phyloP scores from a whole-genome alignment of 2,888 invertebrate species.

The Drosophila monieri region DNA sequence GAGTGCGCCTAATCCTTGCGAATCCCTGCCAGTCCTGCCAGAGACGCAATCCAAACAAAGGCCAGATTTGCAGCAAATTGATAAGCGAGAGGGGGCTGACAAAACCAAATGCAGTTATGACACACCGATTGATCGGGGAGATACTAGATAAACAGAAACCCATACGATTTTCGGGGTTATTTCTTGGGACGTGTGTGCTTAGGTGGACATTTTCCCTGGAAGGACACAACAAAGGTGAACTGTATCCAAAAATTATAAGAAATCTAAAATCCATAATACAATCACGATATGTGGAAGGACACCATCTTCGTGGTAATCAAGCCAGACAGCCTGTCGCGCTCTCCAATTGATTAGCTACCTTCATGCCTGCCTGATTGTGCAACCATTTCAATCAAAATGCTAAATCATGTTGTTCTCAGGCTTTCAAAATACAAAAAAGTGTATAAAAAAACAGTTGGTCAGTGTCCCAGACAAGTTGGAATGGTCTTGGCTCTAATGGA shows the following conservation, averaged over 20 bases:
- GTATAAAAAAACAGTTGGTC: slow-evolving; percentile 58
- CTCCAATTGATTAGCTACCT: slow-evolving; percentile 54
- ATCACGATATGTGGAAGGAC: neutral
- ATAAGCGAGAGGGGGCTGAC: slow-evolving; percentile 60
- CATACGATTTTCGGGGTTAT: slow-evolving; percentile 29
- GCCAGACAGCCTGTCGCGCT: slow-evolving; percentile 54
- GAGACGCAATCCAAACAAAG: slow-evolving; percentile 34
- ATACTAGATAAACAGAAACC: slow-evolving; percentile 21
- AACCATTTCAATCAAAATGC: slow-evolving; percentile 52
- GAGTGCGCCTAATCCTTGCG: slow-evolving; percentile 75
- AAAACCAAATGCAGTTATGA: slow-evolving; percentile 72
- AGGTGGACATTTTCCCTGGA: slow-evolving; percentile 28
- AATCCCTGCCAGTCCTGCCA: slow-evolving; percentile 47
- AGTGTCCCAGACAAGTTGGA: slow-evolving; percentile 61
- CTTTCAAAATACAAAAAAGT: slow-evolving; percentile 27
- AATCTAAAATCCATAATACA: neutral
- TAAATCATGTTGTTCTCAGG: slow-evolving; percentile 61
- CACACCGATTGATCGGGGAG: slow-evolving; percentile 59
- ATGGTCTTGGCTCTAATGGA: slow-evolving; percentile 63
- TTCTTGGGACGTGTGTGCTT: slow-evolving; percentile 18
- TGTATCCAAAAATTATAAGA: neutral
- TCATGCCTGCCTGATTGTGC: slow-evolving; percentile 18
- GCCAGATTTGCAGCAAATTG: slow-evolving; percentile 64
- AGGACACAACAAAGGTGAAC: slow-evolving; percentile 25
- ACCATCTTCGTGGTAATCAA: slow-evolving; percentile 16